Percentiles rank a stretch among this genome's conserved stretches.
Conservation (phyloP, 2,888 invertebrate genomes). For the Acholoe squamosa region DNA sequence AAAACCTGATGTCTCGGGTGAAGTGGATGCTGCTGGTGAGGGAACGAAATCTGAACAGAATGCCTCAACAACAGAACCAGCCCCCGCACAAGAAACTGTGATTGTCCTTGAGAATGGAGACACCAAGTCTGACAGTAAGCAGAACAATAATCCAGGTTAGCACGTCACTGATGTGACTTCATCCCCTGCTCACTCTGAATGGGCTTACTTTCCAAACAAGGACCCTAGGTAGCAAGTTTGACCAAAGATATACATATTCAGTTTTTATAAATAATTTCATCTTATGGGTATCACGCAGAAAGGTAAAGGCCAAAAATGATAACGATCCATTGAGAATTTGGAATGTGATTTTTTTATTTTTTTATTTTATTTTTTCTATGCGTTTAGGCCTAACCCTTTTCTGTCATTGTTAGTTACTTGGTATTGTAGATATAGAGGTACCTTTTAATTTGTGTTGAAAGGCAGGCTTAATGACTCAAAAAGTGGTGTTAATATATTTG, state of each 20-base stretch:
- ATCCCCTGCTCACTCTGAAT: neutral
- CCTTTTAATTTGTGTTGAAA: too few relatives aligned
- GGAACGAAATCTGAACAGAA: neutral
- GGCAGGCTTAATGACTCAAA: too few relatives aligned
- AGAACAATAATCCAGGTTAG: conserved; percentile 60
- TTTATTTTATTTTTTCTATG: too few relatives aligned
- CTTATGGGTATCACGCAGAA: too few relatives aligned
- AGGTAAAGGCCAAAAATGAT: too few relatives aligned
- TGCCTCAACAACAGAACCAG: neutral
- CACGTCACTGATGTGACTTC: conserved; percentile 10
- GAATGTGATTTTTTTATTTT: too few relatives aligned
- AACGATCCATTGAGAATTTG: too few relatives aligned
- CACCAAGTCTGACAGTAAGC: conserved; percentile 39
- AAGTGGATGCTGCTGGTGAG: neutral
- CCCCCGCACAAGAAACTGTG: neutral
- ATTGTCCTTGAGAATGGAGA: conserved; percentile 42
- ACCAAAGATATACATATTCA: neutral
- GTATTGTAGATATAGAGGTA: too few relatives aligned
- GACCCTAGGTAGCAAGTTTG: neutral
- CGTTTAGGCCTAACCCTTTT: too few relatives aligned
- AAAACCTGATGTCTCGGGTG: neutral
- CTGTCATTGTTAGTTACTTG: too few relatives aligned
- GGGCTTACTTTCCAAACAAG: neutral
- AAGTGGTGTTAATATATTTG: too few relatives aligned
- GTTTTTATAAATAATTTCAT: neutral